Evolutionary conservation across 2,888 invertebrate genomes (phyloP).

Genomic region (Poecilobothrus nobilitatus): DNA sequence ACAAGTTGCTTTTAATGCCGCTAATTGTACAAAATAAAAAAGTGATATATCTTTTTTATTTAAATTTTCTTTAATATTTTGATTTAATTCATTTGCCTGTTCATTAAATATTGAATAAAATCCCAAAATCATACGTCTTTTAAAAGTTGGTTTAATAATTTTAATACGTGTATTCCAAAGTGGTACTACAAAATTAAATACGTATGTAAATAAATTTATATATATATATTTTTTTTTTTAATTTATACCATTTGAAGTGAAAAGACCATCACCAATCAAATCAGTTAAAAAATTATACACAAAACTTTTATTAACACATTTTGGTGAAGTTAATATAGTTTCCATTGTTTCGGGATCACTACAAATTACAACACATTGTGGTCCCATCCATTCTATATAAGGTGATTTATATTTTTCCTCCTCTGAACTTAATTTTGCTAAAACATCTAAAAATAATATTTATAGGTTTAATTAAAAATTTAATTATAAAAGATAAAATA

Average conservation of each 20-base stretch:
- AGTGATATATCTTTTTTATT: neutral
- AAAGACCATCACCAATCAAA: slow-evolving; percentile 38
- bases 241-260: slow-evolving; percentile 35
- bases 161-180: slow-evolving; percentile 41
- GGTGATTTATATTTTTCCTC: slow-evolving; percentile 29
- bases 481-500: too few species aligned
- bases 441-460: too few species aligned
- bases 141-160: slow-evolving; percentile 38
- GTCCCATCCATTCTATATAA: slow-evolving; percentile 39
- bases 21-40: neutral
- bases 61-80: slow-evolving; percentile 26
- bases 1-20: slow-evolving; percentile 33
- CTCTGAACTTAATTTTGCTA: too few species aligned
- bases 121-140: slow-evolving; percentile 32
- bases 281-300: slow-evolving; percentile 36
- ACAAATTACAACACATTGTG: slow-evolving; percentile 36
- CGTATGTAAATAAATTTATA: neutral
- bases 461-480: too few species aligned
- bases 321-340: slow-evolving; percentile 35
- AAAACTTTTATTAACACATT: slow-evolving; percentile 38
- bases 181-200: slow-evolving; percentile 27
- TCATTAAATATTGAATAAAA: slow-evolving; percentile 37
- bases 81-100: slow-evolving; percentile 31
- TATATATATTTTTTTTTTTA: neutral
- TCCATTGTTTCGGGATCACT: slow-evolving; percentile 38